phyloP scores from a whole-genome alignment of 2,113 vertebrate genomes.

The Protomyctophum bolini region DNA sequence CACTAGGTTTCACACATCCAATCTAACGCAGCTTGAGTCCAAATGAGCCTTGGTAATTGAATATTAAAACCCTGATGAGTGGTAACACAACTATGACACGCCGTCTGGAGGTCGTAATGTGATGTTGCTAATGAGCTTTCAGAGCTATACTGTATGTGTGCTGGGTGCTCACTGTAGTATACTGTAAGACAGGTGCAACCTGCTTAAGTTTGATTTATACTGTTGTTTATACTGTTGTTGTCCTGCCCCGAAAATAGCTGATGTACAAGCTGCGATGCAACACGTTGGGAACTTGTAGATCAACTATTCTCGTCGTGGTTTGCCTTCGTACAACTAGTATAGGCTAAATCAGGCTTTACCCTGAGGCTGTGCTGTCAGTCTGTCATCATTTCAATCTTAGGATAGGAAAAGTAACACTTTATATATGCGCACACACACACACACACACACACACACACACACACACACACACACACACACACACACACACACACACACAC shows the following conservation, averaged over 20 bases:
- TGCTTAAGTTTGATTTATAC: neutral
- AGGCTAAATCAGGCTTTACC: neutral
- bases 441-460: neutral
- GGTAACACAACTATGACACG: conserved; percentile 8
- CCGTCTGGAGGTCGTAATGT: conserved; percentile 38
- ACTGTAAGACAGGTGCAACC: conserved; percentile 2
- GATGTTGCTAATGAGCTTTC: conserved; percentile 15
- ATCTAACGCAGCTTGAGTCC: conserved; percentile 52
- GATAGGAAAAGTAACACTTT: conserved; percentile 28
- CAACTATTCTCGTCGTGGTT: no score
- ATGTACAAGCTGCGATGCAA: no score
- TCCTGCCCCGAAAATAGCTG: no score
- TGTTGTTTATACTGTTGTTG: no score
- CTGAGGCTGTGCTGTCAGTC: conserved; percentile 47
- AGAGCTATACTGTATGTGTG: neutral
- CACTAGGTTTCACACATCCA: conserved; percentile 43
- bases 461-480: neutral
- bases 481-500: conserved; percentile 4
- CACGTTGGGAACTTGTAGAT: no score
- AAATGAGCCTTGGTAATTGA: conserved; percentile 59
- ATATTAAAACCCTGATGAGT: conserved; percentile 61
- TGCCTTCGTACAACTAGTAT: no score
- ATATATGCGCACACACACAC: conserved; percentile 22
- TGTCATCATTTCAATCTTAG: conserved; percentile 42
- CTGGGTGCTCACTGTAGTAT: conserved; percentile 2